Evolutionary conservation across 2,113 vertebrate species (phyloP).

Genomic region (Cottus gobio): DNA sequence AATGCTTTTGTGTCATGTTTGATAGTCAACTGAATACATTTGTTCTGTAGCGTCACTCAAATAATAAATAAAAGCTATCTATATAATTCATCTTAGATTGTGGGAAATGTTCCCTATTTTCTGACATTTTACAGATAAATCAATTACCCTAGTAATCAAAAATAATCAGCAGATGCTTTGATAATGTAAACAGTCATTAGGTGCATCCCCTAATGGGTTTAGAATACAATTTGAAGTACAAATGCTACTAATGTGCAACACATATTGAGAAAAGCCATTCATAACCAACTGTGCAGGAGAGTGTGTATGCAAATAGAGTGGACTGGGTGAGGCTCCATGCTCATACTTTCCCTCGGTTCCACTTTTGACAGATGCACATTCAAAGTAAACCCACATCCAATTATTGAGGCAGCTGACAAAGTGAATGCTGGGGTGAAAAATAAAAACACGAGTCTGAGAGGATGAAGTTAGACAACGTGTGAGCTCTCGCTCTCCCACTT

Average conservation of each 20-base stretch:
- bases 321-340: not conserved
- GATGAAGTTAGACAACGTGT: conserved; percentile 33
- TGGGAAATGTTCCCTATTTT: not conserved
- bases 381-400: conserved; percentile 41
- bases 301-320: conserved; percentile 5
- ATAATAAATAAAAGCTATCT: not conserved
- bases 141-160: not conserved
- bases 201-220: not conserved
- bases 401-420: conserved; percentile 33
- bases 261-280: not conserved
- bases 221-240: not conserved
- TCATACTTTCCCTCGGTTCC: conserved; percentile 26
- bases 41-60: not conserved
- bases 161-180: not conserved
- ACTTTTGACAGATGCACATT: conserved; percentile 42
- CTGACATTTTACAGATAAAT: not conserved
- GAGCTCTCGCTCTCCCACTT: conserved; percentile 19
- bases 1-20: not conserved
- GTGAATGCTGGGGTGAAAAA: conserved; percentile 5
- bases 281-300: conserved; percentile 24
- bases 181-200: not conserved
- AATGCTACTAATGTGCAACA: not conserved
- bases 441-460: conserved; percentile 23
- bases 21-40: not conserved
- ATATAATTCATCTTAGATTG: not conserved